Percentiles rank a stretch among this genome's conserved stretches.
These are phyloP conservation scores for Dryococelus australis DNA, from an alignment of 2,888 invertebrate genomes.

Conservation along the genomic window DNA sequence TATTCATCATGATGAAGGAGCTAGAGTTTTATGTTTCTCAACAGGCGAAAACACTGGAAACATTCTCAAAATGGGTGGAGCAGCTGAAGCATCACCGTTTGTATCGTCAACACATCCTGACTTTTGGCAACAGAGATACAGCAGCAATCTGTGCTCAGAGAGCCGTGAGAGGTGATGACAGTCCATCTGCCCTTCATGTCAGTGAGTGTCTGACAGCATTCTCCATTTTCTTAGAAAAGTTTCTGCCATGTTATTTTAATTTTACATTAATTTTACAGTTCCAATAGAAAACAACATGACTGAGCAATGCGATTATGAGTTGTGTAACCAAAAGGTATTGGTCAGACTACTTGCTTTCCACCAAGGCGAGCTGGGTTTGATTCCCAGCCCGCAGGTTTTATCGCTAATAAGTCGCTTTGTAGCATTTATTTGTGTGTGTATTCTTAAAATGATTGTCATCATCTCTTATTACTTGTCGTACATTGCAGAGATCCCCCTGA, in stretches of 20 bases:
- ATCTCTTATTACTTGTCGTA: no score
- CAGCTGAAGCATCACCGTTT: constrained; percentile 77
- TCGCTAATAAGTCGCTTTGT: no score
- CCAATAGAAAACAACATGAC: no score
- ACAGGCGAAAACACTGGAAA: constrained; percentile 71
- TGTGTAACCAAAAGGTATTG: no score
- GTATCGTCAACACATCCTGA: constrained; percentile 77
- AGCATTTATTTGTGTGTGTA: no score
- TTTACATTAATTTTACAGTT: no score
- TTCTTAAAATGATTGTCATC: no score
- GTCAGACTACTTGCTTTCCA: no score
- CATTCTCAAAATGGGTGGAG: constrained; percentile 77
- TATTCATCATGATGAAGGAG: not conserved
- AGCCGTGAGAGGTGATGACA: constrained; percentile 21
- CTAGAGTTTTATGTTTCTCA: constrained; percentile 20
- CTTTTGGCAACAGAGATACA: constrained; percentile 67
- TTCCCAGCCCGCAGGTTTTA: no score
- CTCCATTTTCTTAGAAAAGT: not conserved
- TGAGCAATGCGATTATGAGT: no score
- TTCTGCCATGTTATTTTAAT: constrained; percentile 44
- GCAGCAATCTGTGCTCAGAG: constrained; percentile 48
- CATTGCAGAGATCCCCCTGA: constrained; percentile 61
- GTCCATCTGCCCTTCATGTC: constrained; percentile 30
- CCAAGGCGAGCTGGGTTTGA: no score
- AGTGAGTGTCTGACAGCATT: constrained; percentile 19